Evolutionary conservation across 2,797 vertebrate genomes (phyloP), one percentile per base, ranked within the genome.

Genomic region (Malacoctenus gilli): DNA sequence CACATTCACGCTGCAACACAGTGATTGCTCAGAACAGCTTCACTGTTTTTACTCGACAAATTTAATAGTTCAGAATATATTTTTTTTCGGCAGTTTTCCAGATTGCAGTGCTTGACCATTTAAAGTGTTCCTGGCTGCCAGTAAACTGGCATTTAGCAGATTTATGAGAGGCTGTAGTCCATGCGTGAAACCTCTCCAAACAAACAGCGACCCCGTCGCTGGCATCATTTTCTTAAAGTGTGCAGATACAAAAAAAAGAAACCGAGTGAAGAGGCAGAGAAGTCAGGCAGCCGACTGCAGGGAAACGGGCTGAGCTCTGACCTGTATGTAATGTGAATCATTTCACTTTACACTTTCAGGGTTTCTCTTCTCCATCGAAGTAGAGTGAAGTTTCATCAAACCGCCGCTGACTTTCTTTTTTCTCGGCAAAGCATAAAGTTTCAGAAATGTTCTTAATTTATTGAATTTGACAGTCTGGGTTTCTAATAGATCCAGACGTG

Each of bases 61-160:
- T n/a, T n/a, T n/a, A n/a, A n/a, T n/a, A n/a, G n/a, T n/a, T n/a
- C n/a, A n/a, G n/a, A n/a, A n/a, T n/a, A n/a, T n/a, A n/a, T n/a
- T n/a, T n/a, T 37, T 48, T 37, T 12, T 31, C 36, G 38, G 38
- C 5, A 25, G 35, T 34, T 56, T 9, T 6, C 25, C 22, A 28
- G 30, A 36, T 21, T 23, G 39, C 1, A 14, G 0, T 15, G 7
- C 8, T 30, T 32, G 37, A 38, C 38, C 9, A 6, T 52, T n/a
- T 49, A 9, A 13, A 13, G 36, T 36, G 37, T 16, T 25, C 1
- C 39, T 40, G 44, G 51, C 44, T 56, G 34, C 35, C 36, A 12
- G 31, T 21, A 42, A 64, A 25, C 20, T 49, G 67, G n/a, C 32
- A 44, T 44, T 51, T 36, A 42, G 5, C 30, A 40, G 31, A 42